phyloP scores from a whole-genome alignment of 2,888 invertebrate species.

The Serrognathus titanus region DNA sequence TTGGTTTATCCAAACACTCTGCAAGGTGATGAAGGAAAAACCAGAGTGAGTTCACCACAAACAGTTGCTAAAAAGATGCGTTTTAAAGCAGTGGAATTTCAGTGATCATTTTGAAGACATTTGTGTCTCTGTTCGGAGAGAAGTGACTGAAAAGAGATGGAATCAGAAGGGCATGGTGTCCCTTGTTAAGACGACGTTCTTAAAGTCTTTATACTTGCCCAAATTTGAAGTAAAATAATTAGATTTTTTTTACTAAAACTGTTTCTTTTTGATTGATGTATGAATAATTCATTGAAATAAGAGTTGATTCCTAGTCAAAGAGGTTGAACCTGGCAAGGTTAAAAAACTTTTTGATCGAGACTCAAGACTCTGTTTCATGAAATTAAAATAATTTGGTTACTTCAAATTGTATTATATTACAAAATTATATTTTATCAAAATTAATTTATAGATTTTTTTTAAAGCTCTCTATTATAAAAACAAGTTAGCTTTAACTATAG shows the following conservation, averaged over 20 bases:
- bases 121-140: slow-evolving; percentile 30
- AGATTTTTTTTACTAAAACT: too few relatives aligned
- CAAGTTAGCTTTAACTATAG: too few relatives aligned
- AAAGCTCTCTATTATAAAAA: too few relatives aligned
- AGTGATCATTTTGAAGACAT: slow-evolving; percentile 39
- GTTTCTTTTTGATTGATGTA: too few relatives aligned
- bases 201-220: slow-evolving; percentile 17
- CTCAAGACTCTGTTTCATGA: too few relatives aligned
- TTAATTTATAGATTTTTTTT: too few relatives aligned
- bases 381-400: not conserved
- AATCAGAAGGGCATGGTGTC: slow-evolving; percentile 18
- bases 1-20: slow-evolving; percentile 45
- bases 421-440: too few relatives aligned
- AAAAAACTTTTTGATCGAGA: too few relatives aligned
- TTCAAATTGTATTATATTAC: not conserved
- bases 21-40: slow-evolving; percentile 33
- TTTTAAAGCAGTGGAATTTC: slow-evolving; percentile 3
- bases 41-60: slow-evolving; percentile 27
- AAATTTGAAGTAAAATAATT: not conserved
- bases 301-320: too few relatives aligned
- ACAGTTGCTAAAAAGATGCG: not conserved
- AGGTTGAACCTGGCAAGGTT: too few relatives aligned
- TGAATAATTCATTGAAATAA: too few relatives aligned
- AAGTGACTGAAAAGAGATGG: slow-evolving; percentile 32
- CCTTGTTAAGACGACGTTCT: slow-evolving; percentile 19